Evolutionary conservation across 2,888 invertebrate species (phyloP).

Genomic region (Branchellion lobata): DNA sequence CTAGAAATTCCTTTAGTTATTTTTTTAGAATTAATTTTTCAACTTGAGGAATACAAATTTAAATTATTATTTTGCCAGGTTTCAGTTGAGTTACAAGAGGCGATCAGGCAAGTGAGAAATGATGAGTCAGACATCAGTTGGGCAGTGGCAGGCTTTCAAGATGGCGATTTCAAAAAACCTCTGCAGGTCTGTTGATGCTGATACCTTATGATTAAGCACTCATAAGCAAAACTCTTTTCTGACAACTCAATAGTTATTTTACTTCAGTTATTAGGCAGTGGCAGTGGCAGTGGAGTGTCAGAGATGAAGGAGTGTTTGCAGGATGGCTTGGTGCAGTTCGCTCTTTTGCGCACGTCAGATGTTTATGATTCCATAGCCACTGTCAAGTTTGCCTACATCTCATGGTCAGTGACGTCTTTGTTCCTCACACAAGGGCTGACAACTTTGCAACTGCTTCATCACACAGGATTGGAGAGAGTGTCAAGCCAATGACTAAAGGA

Average conservation of each 20-base stretch:
- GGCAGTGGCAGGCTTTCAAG: constrained; percentile 56
- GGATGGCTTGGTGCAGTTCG: constrained; percentile 58
- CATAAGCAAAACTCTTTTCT: too few relatives aligned
- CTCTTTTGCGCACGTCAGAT: constrained; percentile 57
- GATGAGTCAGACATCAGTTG: constrained; percentile 54
- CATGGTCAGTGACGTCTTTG: too few relatives aligned
- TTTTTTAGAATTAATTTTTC: too few relatives aligned
- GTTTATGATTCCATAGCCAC: constrained; percentile 58
- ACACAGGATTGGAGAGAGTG: constrained; percentile 58
- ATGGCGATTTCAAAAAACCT: constrained; percentile 54
- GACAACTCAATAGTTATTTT: too few relatives aligned
- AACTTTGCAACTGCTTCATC: too few relatives aligned
- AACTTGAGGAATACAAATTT: too few relatives aligned
- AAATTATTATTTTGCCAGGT: constrained; percentile 23
- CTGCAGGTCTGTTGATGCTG: constrained; percentile 50
- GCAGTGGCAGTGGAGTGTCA: constrained; percentile 52
- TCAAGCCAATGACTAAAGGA: constrained; percentile 60
- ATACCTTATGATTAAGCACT: too few relatives aligned
- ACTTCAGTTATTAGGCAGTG: constrained; percentile 50
- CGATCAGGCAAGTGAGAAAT: constrained; percentile 54
- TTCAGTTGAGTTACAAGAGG: constrained; percentile 49
- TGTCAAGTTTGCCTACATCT: constrained; percentile 61
- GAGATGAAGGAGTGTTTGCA: constrained; percentile 54
- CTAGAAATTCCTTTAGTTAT: too few relatives aligned
- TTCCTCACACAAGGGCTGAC: too few relatives aligned